These are phyloP conservation scores for Lithobates sylvaticus DNA, from an alignment of 2,797 vertebrate genomes.

Conservation along the genomic window DNA sequence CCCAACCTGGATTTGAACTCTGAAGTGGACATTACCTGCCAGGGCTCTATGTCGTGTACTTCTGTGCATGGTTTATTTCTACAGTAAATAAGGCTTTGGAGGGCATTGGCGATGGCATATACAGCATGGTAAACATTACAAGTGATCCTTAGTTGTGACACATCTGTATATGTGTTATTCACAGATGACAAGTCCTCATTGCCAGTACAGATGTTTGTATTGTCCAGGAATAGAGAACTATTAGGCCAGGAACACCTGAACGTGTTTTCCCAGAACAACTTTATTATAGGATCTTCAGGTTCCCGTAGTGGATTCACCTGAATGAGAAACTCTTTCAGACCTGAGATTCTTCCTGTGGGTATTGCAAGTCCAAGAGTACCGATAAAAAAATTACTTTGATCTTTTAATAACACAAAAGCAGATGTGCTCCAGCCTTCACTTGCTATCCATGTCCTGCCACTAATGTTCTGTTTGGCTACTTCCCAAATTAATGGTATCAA, in stretches of 20 bases:
- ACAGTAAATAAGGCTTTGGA: conserved; percentile 74
- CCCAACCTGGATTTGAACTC: no score
- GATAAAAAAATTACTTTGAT: conserved; percentile 38
- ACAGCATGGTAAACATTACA: conserved; percentile 81
- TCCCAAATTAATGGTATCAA: conserved; percentile 45
- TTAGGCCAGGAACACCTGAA: conserved; percentile 39
- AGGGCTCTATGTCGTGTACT: conserved; percentile 15
- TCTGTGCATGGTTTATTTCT: conserved; percentile 23
- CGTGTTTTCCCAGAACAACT: conserved; percentile 38
- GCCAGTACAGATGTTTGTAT: conserved; percentile 36
- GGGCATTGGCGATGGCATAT: conserved; percentile 75
- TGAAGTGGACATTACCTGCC: conserved; percentile 37
- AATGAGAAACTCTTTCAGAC: conserved; percentile 40
- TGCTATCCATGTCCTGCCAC: conserved; percentile 47
- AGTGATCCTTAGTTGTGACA: conserved; percentile 77
- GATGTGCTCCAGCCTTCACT: conserved; percentile 59
- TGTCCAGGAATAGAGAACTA: neutral
- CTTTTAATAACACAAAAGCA: conserved; percentile 40
- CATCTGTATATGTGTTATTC: conserved; percentile 65
- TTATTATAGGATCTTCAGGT: conserved; percentile 18
- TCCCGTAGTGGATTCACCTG: conserved; percentile 31
- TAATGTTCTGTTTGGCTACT: conserved; percentile 49
- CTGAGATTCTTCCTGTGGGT: conserved; percentile 32
- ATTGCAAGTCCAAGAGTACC: conserved; percentile 54
- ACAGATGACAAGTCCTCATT: conserved; percentile 32